Evolutionary conservation across 2,888 invertebrate species (phyloP), one percentile per base, ranked within the genome.

Genomic region (Atrina japonica): DNA sequence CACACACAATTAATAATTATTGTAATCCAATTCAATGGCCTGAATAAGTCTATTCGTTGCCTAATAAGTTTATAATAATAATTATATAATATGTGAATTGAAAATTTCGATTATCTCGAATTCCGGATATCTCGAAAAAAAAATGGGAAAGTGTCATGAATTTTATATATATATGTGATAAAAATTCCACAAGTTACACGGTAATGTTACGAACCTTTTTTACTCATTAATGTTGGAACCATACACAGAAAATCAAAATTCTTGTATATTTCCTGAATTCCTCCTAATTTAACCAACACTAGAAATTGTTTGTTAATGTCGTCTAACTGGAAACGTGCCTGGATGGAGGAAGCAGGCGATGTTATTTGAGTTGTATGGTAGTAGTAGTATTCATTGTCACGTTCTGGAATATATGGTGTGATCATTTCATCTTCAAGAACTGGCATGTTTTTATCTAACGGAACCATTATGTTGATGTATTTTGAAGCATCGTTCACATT

Each of bases 401-500:
- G 56, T 11, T 64, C 27, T 1, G 73, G 52, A 18, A 80, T 76
- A n/a, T 65, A 71, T 0, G 81, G 78, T 0, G 65, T 45, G 9
- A 67, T 59, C 3, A 50, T 25, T 16, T 65, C 58, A 21, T 67
- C 65, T 3, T 30, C 43, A 0, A 74, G 75, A 7, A 53, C 53
- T 1, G 64, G 52, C 35, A 52, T 66, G 49, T 70, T 72, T 23
- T 25, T 35, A 27, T 79, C 81, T 14, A 80, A 61, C 0, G 83
- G 83, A 9, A 87, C 83, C n/a, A 40, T 50, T 21, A 88, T 72
- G 43, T 73, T 72, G 30, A 88, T 66, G 2, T 84, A 83, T 18
- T 69, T 47, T n/a, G 25, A 56, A 3, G 72, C n/a, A 25, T 69
- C 55, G 9, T 23, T 23, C 0, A 78, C 70, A 5, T 29, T 43